Base-by-base conservation (phyloP, 2,888 invertebrate genomes). In the Tenthredo notha region DNA sequence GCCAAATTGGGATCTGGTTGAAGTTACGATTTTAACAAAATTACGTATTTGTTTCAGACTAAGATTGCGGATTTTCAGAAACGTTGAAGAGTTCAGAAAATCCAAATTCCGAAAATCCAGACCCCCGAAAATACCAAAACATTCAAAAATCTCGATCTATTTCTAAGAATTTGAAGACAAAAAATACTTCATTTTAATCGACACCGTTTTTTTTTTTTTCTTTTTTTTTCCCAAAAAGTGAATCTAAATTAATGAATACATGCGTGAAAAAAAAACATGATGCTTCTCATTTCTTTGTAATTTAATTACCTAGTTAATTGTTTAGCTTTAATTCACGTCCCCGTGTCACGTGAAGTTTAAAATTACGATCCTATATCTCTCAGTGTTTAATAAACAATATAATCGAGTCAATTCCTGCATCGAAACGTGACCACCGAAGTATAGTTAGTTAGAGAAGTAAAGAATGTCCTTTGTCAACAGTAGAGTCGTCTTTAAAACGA, bases 391-490 rank as follows among this genome's bases (percentile, higher is more conserved):
- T 77, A 37, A 77, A 50, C 77, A 12, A 9, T 21, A 54, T 29
- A 2, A 9, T 21, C 54, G 29, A 25, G 12, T 77, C 25, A n/a
- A n/a, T 77, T 18, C 2, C 9, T 21, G 12, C 15, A 54, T 3
- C 29, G 77, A 77, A 77, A 77, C 77, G 77, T 77, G 77, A 77
- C 77, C 77, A 77, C 54, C 54, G 77, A 33, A 10, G 10, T 61
- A 61, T n/a, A 58, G 6, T n/a, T n/a, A 18, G 6, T 7, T 18
- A 61, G 15, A 77, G 25, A 29, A 0, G 12, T 18, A 50, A 12
- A 54, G 77, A 54, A 50, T 29, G 29, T 54, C 54, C 77, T 54
- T 77, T 77, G 77, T 77, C 77, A 33, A 77, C 50, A 77, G 33
- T 2, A 61, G 10, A 61, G 61, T 61, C 61, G 61, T 21, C 12